Conservation (phyloP, 1,140 invertebrate species). For the Drosophila saltans region DNA sequence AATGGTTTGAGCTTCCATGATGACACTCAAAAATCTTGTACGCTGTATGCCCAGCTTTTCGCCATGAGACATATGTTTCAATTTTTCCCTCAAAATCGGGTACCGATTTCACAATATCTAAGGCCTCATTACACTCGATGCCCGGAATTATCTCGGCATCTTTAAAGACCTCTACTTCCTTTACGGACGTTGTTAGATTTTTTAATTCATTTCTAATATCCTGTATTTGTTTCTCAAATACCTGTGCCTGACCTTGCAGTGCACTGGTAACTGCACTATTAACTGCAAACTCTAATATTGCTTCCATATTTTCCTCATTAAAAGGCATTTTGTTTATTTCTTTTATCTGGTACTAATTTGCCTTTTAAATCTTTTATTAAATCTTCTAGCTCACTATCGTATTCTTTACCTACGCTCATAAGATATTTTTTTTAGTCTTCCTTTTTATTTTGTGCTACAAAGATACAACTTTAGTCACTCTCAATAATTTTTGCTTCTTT, state of each 20-base stretch:
- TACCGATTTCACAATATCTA: constrained; percentile 1
- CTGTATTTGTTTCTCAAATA: too few relatives aligned
- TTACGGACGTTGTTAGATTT: neutral
- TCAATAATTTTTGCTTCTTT: neutral
- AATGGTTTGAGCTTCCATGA: neutral
- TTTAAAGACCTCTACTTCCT: neutral
- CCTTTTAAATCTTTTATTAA: constrained; percentile 1
- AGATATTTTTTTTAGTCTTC: neutral
- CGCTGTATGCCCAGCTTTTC: neutral
- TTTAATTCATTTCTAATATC: neutral
- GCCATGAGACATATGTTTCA: neutral
- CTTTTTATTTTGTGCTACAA: neutral
- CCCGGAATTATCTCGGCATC: constrained; percentile 1
- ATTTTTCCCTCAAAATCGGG: neutral
- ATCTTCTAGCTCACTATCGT: neutral
- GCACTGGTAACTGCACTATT: neutral
- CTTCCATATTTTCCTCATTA: neutral
- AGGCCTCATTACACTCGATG: neutral
- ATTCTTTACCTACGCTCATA: neutral
- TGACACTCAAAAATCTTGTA: neutral
- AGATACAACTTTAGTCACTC: neutral
- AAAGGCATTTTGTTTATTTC: constrained; percentile 3
- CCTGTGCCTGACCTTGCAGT: neutral
- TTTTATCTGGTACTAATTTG: neutral
- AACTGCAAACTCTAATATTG: neutral